A percentile compares a stretch with the other conserved stretches of the same genome.
These are phyloP conservation scores for Thymelicus sylvestris DNA, from an alignment of 2,888 invertebrate genomes.

Conservation along the genomic window DNA sequence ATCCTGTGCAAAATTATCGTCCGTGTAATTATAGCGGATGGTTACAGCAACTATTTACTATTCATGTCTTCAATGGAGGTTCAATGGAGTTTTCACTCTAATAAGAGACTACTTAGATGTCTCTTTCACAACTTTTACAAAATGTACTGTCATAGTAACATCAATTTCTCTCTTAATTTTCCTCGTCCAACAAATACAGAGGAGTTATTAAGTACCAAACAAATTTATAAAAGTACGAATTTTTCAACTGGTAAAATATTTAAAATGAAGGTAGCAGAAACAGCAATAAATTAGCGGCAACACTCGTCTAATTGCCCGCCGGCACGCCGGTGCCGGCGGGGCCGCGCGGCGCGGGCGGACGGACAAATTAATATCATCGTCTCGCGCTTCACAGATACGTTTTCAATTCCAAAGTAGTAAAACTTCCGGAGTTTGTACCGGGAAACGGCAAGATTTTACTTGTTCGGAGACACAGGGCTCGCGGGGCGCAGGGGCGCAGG, in stretches of 20 bases:
- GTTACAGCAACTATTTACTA: too few species aligned
- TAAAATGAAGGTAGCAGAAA: neutral
- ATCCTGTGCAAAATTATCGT: too few species aligned
- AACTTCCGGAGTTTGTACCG: conserved; percentile 4
- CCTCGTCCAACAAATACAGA: neutral
- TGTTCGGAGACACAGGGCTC: conserved; percentile 5
- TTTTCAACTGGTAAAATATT: neutral
- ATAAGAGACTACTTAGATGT: too few species aligned
- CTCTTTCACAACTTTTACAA: too few species aligned
- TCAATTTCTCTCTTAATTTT: too few species aligned
- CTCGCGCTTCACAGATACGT: conserved; percentile 5
- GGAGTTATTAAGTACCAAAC: neutral
- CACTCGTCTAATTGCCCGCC: conserved; percentile 4
- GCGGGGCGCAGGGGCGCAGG: neutral
- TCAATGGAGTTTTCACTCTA: too few species aligned
- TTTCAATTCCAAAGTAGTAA: conserved; percentile 28
- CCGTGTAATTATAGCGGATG: too few species aligned
- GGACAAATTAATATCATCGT: conserved; percentile 11
- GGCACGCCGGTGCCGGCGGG: too few species aligned
- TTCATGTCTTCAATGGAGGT: too few species aligned
- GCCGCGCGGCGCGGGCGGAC: neutral
- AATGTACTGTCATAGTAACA: too few species aligned
- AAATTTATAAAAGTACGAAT: neutral
- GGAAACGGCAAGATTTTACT: conserved; percentile 19
- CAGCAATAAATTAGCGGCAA: conserved; percentile 9